A percentile compares a stretch with the other conserved stretches of the same genome.
phyloP scores from a whole-genome alignment of 2,797 vertebrate species.

The Falco naumanni region DNA sequence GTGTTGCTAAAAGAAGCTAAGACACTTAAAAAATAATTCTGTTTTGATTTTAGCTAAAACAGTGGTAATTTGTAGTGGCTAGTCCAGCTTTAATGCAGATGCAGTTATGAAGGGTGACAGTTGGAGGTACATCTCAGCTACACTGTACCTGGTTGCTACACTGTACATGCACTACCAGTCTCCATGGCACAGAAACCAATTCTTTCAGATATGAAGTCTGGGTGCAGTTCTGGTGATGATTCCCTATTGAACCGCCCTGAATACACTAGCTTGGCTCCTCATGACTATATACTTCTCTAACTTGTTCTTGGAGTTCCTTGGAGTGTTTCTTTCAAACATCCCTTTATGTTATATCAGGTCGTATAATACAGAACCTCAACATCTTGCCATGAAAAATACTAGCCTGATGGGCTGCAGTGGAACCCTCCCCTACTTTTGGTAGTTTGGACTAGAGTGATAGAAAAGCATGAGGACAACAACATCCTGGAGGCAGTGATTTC shows the following conservation, averaged over 20 bases:
- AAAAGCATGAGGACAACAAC: background rate
- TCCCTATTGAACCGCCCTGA: background rate
- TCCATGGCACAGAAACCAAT: background rate
- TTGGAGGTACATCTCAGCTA: background rate
- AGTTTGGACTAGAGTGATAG: background rate
- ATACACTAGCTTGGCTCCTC: background rate
- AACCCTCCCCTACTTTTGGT: background rate
- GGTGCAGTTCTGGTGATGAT: background rate
- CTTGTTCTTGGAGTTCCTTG: background rate
- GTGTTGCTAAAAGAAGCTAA: background rate
- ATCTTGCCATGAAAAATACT: background rate
- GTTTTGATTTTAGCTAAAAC: background rate
- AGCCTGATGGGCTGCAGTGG: background rate
- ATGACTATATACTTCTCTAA: background rate
- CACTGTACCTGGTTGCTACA: background rate
- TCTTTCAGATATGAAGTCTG: background rate
- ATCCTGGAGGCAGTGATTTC: background rate
- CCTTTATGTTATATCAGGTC: background rate
- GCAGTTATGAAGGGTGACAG: background rate
- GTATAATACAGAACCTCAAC: background rate
- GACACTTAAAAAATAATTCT: background rate
- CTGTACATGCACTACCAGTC: background rate
- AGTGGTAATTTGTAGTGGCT: background rate
- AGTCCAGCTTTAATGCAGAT: background rate
- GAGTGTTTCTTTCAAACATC: background rate